Evolutionary conservation across 2,888 invertebrate genomes (phyloP).

Genomic region (Dryococelus australis): DNA sequence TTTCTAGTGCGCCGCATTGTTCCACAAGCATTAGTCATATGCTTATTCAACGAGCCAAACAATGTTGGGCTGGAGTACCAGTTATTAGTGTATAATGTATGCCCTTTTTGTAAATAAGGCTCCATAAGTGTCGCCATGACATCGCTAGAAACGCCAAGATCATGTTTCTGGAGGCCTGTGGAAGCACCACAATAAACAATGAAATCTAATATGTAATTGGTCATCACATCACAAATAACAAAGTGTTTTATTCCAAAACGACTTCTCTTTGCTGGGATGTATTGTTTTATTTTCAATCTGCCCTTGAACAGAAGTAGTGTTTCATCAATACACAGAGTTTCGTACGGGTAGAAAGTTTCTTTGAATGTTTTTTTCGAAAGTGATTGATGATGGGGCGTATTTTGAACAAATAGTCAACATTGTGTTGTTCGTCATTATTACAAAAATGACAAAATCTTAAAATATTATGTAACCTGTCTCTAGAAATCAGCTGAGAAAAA

Average conservation of each 20-base stretch:
- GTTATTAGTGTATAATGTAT: neutral
- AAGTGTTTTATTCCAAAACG: neutral
- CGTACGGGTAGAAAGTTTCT: neutral
- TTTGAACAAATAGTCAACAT: neutral
- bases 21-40: neutral
- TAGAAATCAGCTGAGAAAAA: neutral
- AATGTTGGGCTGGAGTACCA: conserved; percentile 19
- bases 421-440: neutral
- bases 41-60: neutral
- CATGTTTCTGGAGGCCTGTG: neutral
- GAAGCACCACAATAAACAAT: neutral
- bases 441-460: neutral
- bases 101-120: neutral
- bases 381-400: neutral
- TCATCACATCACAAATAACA: neutral
- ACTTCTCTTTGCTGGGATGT: neutral
- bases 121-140: neutral
- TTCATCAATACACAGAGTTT: neutral
- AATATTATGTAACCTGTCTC: neutral
- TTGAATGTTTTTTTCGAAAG: neutral
- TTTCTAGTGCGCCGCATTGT: neutral
- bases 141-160: neutral
- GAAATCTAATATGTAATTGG: conserved; percentile 28
- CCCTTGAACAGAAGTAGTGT: neutral
- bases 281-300: neutral